Evolutionary conservation across 1,140 invertebrate genomes (phyloP).

Genomic region (Drosophila rhopaloa): DNA sequence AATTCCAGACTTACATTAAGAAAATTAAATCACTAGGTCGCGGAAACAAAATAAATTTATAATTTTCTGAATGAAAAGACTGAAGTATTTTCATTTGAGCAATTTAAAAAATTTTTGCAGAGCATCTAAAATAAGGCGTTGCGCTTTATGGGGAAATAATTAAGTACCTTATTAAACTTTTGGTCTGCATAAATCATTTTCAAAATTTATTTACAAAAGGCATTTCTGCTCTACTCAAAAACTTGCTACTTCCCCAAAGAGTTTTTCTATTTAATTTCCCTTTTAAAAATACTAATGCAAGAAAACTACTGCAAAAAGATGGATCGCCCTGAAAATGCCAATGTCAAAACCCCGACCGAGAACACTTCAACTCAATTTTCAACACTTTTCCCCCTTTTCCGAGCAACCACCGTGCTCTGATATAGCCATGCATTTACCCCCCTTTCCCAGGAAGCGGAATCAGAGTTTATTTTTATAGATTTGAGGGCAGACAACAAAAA

Average conservation of each 20-base stretch:
- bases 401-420: slow-evolving; percentile 30
- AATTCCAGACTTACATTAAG: not conserved
- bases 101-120: too few species aligned
- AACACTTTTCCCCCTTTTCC: slow-evolving; percentile 42
- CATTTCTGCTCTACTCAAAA: too few species aligned
- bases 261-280: not conserved
- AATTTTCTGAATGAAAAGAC: too few species aligned
- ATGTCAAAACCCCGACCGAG: slow-evolving; percentile 48
- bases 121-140: too few species aligned
- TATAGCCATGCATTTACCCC: slow-evolving; percentile 25
- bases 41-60: too few species aligned
- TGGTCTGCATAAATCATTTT: too few species aligned
- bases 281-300: not conserved
- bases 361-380: slow-evolving; percentile 61
- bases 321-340: slow-evolving; percentile 52
- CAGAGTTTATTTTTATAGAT: slow-evolving; percentile 62
- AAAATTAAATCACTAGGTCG: rapidly evolving
- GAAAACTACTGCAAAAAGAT: slow-evolving; percentile 27
- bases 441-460: slow-evolving; percentile 17
- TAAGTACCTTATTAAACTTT: too few species aligned
- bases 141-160: too few species aligned
- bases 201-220: too few species aligned
- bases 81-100: too few species aligned
- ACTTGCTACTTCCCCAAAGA: not conserved
- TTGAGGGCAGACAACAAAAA: slow-evolving; percentile 60